Evolutionary conservation across 2,113 vertebrate genomes (phyloP), one percentile per base, ranked within the genome.

Genomic region (Eonycteris spelaea): DNA sequence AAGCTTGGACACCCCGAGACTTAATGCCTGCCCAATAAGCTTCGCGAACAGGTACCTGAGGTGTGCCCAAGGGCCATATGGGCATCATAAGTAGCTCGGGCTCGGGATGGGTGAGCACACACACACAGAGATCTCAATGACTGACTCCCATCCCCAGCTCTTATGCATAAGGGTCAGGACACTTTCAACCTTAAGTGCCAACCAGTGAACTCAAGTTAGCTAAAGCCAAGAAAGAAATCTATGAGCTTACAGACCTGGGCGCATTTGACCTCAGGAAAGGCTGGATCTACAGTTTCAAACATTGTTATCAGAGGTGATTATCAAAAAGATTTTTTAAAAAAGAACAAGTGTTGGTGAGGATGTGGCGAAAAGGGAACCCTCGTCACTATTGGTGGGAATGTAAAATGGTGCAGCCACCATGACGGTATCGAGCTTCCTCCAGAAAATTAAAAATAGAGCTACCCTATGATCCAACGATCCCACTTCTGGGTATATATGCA

Each of bases 221-320:
- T 83, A 48, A 73, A 86, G 33, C 19, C 43, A 95, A 75, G 55
- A 89, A 95, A 74, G 30, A 91, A 96, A 51, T 48, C 24, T 77
- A 38, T 16, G 35, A 30, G 35, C 51, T 91, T 74, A 77, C 7
- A 40, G 2, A 63, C 21, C 11, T 93, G 24, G 2, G 30, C 75
- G 33, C 30, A 33, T 70, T 63, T 68, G 83, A 83, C 16, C 15
- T 75, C 59, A 26, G 45, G 48, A 22, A 91, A 83, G 35, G 28
- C 13, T 77, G 26, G 7, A 70, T 28, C 38, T 26, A 73, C 53
- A 3, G 5, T 67, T 35, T 78, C 45, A 88, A n/a, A 43, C 28
- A 57, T 21, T 53, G 33, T 71, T 51, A 57, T 63, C 79, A 94
- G 68, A 87, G 38, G 30, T 22, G 67, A 10, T 67, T 24, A 67